Conservation (phyloP, 2,797 vertebrate genomes). For the Falco novaeseelandiae region DNA sequence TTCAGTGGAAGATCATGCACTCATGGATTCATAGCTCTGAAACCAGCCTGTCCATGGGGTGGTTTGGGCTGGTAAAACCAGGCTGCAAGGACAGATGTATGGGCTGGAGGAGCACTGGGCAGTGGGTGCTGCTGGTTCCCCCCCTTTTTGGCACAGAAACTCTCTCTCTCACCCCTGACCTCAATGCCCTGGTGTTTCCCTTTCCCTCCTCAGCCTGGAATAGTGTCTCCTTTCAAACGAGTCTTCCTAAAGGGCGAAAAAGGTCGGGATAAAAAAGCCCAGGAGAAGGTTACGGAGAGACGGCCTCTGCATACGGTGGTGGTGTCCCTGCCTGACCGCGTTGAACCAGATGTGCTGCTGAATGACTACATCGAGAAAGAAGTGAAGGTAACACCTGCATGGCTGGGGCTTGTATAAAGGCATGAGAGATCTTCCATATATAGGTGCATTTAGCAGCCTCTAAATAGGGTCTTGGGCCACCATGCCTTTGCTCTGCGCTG, state of each 20-base stretch:
- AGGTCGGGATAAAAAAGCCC: conserved; percentile 93
- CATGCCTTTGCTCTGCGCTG: background rate
- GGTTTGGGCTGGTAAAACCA: background rate
- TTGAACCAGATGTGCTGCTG: conserved; percentile 94
- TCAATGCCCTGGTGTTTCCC: accelerated
- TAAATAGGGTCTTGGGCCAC: background rate
- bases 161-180: background rate
- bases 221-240: conserved; percentile 97
- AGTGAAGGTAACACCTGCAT: conserved; percentile 86
- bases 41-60: accelerated
- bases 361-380: conserved; percentile 99
- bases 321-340: conserved; percentile 89
- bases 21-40: accelerated
- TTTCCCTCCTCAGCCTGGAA: conserved; percentile 84
- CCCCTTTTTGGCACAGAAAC: too few relatives aligned
- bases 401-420: background rate
- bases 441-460: background rate
- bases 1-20: accelerated
- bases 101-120: background rate
- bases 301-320: conserved; percentile 93
- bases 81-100: background rate
- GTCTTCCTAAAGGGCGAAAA: conserved; percentile 98
- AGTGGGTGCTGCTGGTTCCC: background rate
- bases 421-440: accelerated
- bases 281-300: conserved; percentile 93